Conservation (phyloP, 1,140 invertebrate genomes). For the Holcopasites calliopsidis region DNA sequence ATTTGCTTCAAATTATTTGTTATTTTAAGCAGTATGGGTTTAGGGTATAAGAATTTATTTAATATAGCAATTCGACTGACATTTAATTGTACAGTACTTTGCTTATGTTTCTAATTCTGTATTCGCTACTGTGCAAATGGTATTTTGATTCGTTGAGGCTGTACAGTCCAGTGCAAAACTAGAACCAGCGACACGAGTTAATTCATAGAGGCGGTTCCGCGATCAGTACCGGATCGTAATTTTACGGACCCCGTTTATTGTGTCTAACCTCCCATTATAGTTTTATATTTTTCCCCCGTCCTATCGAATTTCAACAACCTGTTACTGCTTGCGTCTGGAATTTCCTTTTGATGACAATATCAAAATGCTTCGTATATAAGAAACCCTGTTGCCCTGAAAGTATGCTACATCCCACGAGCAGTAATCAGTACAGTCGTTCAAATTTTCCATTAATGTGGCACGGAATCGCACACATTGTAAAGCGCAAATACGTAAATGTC, state of each 20-base stretch:
- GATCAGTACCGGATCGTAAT: conserved; percentile 1
- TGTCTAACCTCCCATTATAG: conserved; percentile 12
- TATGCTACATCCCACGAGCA: conserved; percentile 2
- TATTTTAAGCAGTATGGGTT: too few relatives aligned
- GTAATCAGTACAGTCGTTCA: conserved; percentile 11
- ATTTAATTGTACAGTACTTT: neutral
- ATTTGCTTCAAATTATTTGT: neutral
- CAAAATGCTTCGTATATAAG: neutral
- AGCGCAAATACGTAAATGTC: conserved; percentile 57
- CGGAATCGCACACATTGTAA: conserved; percentile 21
- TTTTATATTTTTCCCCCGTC: neutral
- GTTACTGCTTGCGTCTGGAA: neutral
- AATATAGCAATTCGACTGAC: too few relatives aligned
- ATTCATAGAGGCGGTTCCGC: conserved; percentile 22
- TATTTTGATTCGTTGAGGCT: neutral
- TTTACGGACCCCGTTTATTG: neutral
- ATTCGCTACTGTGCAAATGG: neutral
- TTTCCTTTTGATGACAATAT: neutral
- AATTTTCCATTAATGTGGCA: conserved; percentile 43
- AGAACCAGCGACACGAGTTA: neutral
- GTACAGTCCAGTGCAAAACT: conserved; percentile 19
- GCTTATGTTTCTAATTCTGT: neutral
- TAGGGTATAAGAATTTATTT: too few relatives aligned
- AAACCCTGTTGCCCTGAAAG: conserved; percentile 2
- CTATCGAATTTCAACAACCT: neutral